These are phyloP conservation scores for Bubo blakistoni DNA, from an alignment of 2,113 vertebrate genomes.

Conservation along the genomic window DNA sequence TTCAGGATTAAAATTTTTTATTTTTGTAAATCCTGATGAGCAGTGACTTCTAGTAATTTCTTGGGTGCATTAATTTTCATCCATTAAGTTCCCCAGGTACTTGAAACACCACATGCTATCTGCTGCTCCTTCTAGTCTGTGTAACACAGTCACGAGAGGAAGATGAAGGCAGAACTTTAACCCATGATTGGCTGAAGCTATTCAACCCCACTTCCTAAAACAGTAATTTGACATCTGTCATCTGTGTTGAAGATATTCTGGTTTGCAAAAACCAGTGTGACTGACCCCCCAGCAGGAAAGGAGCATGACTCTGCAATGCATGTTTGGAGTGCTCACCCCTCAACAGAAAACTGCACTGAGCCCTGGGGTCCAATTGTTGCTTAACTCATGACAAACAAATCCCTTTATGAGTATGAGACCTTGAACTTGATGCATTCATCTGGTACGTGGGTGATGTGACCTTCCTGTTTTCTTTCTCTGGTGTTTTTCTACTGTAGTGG, in stretches of 20 bases:
- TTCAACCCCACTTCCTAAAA: not conserved
- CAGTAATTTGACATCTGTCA: not conserved
- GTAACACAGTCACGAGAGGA: not conserved
- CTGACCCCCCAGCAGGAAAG: not conserved
- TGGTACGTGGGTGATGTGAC: not conserved
- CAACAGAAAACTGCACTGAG: not conserved
- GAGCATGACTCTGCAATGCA: not conserved
- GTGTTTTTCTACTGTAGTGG: not conserved
- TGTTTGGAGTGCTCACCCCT: not conserved
- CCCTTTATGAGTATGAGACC: not conserved
- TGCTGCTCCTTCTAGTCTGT: not conserved
- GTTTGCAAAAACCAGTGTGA: not conserved
- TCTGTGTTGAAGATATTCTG: not conserved
- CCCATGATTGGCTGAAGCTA: not conserved
- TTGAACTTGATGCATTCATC: not conserved
- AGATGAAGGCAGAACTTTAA: not conserved
- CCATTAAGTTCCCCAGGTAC: not conserved
- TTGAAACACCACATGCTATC: rapidly evolving
- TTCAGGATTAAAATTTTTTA: not conserved
- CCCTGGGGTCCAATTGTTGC: not conserved
- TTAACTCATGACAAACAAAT: not conserved
- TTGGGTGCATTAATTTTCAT: not conserved
- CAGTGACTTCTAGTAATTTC: not conserved
- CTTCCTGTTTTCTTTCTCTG: not conserved
- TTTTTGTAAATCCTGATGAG: not conserved